Conservation (phyloP, 2,113 vertebrate species). For the Hypomesus transpacificus region DNA sequence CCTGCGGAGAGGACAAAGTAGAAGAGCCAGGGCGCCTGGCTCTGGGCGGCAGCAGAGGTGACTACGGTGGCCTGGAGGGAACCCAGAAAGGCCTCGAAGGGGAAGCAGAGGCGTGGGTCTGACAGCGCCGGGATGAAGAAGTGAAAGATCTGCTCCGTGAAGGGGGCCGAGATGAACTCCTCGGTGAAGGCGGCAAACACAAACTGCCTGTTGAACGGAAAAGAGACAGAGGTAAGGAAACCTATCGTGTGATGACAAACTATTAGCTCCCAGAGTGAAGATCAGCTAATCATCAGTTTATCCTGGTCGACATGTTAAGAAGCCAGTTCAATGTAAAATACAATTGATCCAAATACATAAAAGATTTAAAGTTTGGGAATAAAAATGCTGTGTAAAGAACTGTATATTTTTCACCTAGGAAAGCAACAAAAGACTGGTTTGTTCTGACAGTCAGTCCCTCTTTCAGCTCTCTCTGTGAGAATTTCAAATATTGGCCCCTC, state of each 20-base stretch:
- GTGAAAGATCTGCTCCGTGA: conserved; percentile 94
- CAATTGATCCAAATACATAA: too few relatives aligned
- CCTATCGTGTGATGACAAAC: too few relatives aligned
- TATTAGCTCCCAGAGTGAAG: too few relatives aligned
- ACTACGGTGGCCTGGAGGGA: conserved; percentile 76
- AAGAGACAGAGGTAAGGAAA: conserved; percentile 14
- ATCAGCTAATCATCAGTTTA: too few relatives aligned
- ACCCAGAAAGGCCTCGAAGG: conserved; percentile 88
- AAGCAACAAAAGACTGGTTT: neutral
- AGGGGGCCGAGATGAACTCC: conserved; percentile 89
- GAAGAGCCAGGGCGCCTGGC: conserved; percentile 86
- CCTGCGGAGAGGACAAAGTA: conserved; percentile 91
- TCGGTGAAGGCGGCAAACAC: conserved; percentile 91
- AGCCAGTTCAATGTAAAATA: too few relatives aligned
- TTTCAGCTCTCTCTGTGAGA: conserved; percentile 15
- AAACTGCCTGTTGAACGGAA: conserved; percentile 77
- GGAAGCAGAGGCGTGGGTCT: conserved; percentile 80
- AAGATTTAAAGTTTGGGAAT: neutral
- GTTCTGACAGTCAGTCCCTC: conserved; percentile 20
- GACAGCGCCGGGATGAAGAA: conserved; percentile 91
- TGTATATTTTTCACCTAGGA: too few relatives aligned
- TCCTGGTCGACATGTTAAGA: too few relatives aligned
- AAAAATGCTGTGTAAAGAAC: neutral
- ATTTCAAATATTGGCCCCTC: conserved; percentile 51
- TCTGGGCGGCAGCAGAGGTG: conserved; percentile 54